A percentile compares a stretch with the other conserved stretches of the same genome.
Conservation (phyloP, 2,113 vertebrate species). For the Vanacampus margaritifer region DNA sequence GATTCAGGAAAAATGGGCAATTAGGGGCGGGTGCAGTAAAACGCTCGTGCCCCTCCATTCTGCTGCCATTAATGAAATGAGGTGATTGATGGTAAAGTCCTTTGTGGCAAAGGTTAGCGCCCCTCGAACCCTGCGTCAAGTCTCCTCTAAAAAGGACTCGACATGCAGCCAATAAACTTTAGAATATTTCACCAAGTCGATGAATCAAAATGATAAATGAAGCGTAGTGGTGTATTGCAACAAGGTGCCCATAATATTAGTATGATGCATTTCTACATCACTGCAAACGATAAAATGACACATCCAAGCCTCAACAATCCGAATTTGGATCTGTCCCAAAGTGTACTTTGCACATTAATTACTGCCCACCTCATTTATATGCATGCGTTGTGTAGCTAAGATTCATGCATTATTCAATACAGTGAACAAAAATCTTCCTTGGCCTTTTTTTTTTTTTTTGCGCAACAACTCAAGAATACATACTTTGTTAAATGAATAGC, state of each 20-base stretch:
- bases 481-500: neutral
- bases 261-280: neutral
- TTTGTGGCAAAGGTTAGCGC: conserved; percentile 22
- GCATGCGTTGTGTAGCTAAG: neutral
- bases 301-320: neutral
- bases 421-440: neutral
- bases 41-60: conserved; percentile 37
- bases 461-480: no score
- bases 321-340: neutral
- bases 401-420: neutral
- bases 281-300: neutral
- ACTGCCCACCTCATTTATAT: neutral
- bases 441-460: no score
- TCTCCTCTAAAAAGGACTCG: conserved; percentile 4
- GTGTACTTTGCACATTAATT: neutral
- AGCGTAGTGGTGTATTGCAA: neutral
- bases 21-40: conserved; percentile 31
- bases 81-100: conserved; percentile 50
- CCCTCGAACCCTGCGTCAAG: neutral
- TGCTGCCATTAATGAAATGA: conserved; percentile 48
- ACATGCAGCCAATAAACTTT: conserved; percentile 12
- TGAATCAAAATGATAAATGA: neutral
- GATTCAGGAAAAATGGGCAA: conserved; percentile 20
- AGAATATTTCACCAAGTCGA: conserved; percentile 4
- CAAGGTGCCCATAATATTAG: neutral